phyloP scores from a whole-genome alignment of 1,140 invertebrate genomes.

The Cyrtorhinus lividipennis region DNA sequence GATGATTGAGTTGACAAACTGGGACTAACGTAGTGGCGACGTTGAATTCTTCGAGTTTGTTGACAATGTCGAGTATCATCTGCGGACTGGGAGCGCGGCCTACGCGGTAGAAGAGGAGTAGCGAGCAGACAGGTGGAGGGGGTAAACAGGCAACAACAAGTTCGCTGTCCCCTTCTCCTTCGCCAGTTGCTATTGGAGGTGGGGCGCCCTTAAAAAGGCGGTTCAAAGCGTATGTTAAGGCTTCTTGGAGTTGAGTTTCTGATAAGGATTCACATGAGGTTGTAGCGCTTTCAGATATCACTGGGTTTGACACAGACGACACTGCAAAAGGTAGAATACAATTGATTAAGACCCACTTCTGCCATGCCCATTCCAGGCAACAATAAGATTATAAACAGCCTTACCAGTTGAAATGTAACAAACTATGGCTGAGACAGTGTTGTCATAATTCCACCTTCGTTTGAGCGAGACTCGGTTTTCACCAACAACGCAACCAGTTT shows the following conservation, averaged over 20 bases:
- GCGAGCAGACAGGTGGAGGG: slow-evolving; percentile 42
- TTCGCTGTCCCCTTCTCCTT: neutral
- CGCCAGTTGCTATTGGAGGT: neutral
- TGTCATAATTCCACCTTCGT: slow-evolving; percentile 73
- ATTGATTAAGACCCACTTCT: no score
- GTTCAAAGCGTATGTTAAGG: slow-evolving; percentile 52
- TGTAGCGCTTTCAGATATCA: slow-evolving; percentile 31
- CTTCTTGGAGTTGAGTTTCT: slow-evolving; percentile 44
- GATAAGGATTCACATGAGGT: slow-evolving; percentile 37
- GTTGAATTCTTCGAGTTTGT: slow-evolving; percentile 35
- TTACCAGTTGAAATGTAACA: slow-evolving; percentile 60
- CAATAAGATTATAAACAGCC: no score
- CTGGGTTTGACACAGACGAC: slow-evolving; percentile 21
- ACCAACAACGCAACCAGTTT: slow-evolving; percentile 66
- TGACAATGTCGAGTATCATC: slow-evolving; percentile 37
- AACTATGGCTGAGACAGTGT: slow-evolving; percentile 67
- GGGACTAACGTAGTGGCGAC: slow-evolving; percentile 59
- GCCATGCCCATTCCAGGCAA: no score
- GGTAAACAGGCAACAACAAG: slow-evolving; percentile 29
- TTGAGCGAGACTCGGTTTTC: slow-evolving; percentile 59
- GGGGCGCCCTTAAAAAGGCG: slow-evolving; percentile 52
- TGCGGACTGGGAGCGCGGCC: slow-evolving; percentile 37
- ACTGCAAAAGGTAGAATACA: slow-evolving; percentile 10
- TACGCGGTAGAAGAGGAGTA: slow-evolving; percentile 61
- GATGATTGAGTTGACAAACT: slow-evolving; percentile 46